phyloP scores from a whole-genome alignment of 2,888 invertebrate species.

The Platycheirus albimanus region DNA sequence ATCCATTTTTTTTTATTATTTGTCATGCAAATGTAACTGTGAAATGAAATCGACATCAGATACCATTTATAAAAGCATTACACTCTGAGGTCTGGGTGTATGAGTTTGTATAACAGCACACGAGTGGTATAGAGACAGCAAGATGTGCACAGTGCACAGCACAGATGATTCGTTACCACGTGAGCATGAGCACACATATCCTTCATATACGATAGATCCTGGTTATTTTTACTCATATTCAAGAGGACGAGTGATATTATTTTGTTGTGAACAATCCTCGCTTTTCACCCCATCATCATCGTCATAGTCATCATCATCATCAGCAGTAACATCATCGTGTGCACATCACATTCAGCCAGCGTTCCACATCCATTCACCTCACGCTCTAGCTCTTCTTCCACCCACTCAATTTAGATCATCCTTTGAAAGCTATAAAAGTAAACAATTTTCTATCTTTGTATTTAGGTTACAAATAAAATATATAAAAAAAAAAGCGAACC shows the following conservation, averaged over 20 bases:
- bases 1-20: conserved; percentile 11
- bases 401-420: conserved; percentile 53
- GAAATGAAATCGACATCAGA: conserved; percentile 67
- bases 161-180: conserved; percentile 33
- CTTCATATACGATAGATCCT: neutral
- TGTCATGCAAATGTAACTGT: conserved; percentile 2
- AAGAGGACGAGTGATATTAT: neutral
- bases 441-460: conserved; percentile 70
- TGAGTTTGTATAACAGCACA: no score
- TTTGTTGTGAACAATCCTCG: conserved; percentile 28
- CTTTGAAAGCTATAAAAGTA: conserved; percentile 70
- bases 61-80: conserved; percentile 69
- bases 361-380: conserved; percentile 16
- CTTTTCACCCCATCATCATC: conserved; percentile 51
- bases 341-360: conserved; percentile 23
- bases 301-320: conserved; percentile 38
- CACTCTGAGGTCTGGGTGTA: neutral
- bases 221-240: conserved; percentile 29
- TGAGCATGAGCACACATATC: neutral
- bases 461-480: conserved; percentile 61
- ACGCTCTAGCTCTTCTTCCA: neutral
- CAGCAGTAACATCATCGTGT: conserved; percentile 55
- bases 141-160: no score
- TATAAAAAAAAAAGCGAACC: conserved; percentile 47
- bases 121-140: no score